Evolutionary conservation across 1,140 invertebrate genomes (phyloP).

Genomic region (Diabrotica virgifera): DNA sequence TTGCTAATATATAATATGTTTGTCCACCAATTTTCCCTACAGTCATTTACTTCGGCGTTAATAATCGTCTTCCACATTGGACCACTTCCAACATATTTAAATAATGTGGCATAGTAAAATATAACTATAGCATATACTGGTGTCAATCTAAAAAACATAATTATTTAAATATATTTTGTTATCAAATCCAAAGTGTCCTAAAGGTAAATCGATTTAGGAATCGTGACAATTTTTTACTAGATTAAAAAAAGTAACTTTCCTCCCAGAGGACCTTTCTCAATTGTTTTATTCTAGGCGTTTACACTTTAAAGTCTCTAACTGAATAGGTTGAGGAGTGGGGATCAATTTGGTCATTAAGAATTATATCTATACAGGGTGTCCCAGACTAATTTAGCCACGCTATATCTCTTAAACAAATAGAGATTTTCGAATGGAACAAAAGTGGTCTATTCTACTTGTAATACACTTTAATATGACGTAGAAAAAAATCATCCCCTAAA

Average conservation of each 20-base stretch:
- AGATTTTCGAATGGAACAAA: too few species aligned
- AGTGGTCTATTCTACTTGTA: too few species aligned
- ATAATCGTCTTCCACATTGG: conserved; percentile 43
- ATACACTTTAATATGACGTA: too few species aligned
- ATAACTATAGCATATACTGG: conserved; percentile 40
- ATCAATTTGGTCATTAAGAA: too few species aligned
- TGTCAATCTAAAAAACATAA: conserved; percentile 35
- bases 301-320: too few species aligned
- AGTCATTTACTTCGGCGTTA: conserved; percentile 36
- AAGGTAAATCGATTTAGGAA: not conserved
- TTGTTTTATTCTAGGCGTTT: too few species aligned
- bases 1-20: conserved; percentile 61
- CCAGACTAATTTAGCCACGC: too few species aligned
- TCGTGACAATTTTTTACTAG: not conserved
- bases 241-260: not conserved
- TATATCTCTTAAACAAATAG: too few species aligned
- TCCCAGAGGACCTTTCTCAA: too few species aligned
- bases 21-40: conserved; percentile 48
- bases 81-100: conserved; percentile 37
- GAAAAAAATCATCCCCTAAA: too few species aligned
- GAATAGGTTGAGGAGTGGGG: too few species aligned
- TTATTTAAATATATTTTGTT: not conserved
- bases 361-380: too few species aligned
- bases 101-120: conserved; percentile 38
- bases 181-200: not conserved